Conservation (phyloP, 2,797 vertebrate species). For the Macropodus opercularis region DNA sequence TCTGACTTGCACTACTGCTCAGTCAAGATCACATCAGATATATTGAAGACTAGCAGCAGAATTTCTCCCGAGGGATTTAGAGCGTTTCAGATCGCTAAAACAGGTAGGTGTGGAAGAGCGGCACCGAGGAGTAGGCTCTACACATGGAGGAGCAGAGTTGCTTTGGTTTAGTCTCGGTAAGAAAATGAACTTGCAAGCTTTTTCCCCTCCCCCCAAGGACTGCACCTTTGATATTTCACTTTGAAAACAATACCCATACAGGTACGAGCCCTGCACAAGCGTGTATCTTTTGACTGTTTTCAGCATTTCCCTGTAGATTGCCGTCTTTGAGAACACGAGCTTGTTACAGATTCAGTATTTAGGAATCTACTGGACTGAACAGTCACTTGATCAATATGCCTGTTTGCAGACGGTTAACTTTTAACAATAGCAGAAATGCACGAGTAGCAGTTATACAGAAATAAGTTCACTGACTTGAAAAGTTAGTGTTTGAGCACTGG, state of each 20-base stretch:
- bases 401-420: constrained; percentile 3
- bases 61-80: constrained; percentile 37
- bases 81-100: constrained; percentile 47
- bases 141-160: constrained; percentile 26
- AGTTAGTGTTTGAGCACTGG: constrained; percentile 2
- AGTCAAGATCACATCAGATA: constrained; percentile 54
- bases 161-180: constrained; percentile 29
- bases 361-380: background rate
- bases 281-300: constrained; percentile 18
- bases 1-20: constrained; percentile 50
- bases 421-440: constrained; percentile 4
- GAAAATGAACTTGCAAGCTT: constrained; percentile 32
- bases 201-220: constrained; percentile 33
- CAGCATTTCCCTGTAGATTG: constrained; percentile 2
- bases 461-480: background rate
- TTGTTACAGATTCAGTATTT: background rate
- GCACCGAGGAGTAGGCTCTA: constrained; percentile 22
- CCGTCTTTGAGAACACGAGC: background rate
- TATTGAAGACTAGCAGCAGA: constrained; percentile 36
- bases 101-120: constrained; percentile 48
- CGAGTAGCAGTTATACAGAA: constrained; percentile 1
- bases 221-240: constrained; percentile 24
- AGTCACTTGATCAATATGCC: background rate
- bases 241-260: constrained; percentile 34
- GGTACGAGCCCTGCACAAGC: constrained; percentile 21